phyloP scores from a whole-genome alignment of 2,113 vertebrate genomes.

The Ovis canadensis region DNA sequence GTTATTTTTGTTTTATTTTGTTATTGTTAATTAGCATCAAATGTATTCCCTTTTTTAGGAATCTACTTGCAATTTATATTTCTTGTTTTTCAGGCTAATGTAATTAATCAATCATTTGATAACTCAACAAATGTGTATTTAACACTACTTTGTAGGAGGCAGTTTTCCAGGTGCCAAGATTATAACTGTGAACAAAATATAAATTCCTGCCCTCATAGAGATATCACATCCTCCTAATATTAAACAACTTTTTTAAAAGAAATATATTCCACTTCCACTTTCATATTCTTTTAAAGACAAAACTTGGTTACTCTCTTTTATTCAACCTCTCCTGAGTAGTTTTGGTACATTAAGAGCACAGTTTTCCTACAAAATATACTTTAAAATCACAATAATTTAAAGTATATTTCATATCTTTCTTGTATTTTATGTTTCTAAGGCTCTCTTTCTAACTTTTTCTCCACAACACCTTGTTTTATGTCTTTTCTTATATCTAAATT shows the following conservation, averaged over 20 bases:
- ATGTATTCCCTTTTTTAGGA: background rate
- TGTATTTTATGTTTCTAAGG: background rate
- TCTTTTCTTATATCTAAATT: background rate
- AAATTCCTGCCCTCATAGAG: background rate
- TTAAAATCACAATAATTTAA: background rate
- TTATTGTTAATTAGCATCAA: background rate
- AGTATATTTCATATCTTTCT: background rate
- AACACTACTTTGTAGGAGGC: background rate
- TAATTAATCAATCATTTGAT: background rate
- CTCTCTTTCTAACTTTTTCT: background rate
- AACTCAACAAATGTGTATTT: background rate
- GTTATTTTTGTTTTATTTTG: background rate
- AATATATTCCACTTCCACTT: background rate
- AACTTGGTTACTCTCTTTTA: background rate
- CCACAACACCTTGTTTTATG: background rate
- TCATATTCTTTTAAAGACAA: background rate
- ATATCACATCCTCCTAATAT: background rate
- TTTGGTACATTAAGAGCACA: background rate
- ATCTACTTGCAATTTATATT: background rate
- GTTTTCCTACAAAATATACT: background rate
- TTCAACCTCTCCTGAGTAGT: background rate
- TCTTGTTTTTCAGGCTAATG: background rate
- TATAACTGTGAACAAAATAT: background rate
- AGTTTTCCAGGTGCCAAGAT: background rate
- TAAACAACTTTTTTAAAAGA: background rate